Conservation (phyloP, 2,113 vertebrate genomes). For the Centropus unirufus region DNA sequence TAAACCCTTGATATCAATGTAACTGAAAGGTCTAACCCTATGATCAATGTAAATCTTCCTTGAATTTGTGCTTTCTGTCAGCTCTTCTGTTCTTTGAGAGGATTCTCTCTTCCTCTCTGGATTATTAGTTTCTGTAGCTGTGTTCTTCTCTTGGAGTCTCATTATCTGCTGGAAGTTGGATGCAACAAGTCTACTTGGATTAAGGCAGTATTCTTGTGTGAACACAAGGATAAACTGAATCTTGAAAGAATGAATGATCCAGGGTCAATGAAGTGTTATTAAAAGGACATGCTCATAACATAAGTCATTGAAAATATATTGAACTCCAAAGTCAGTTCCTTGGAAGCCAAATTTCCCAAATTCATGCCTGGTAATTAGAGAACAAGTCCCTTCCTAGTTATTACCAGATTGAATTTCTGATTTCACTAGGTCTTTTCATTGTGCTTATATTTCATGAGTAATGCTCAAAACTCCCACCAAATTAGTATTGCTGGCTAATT, state of each 20-base stretch:
- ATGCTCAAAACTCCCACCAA: not conserved
- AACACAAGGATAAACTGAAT: not conserved
- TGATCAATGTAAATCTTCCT: not conserved
- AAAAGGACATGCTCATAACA: not conserved
- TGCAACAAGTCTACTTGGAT: not conserved
- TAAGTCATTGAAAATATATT: conserved; percentile 16
- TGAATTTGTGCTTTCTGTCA: not conserved
- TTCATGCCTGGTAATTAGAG: conserved; percentile 6
- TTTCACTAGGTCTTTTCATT: conserved; percentile 1
- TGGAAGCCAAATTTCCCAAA: conserved; percentile 11
- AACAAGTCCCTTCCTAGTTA: conserved; percentile 1
- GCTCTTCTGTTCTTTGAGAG: not conserved
- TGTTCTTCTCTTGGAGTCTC: not conserved
- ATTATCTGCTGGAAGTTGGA: not conserved
- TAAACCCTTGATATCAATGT: not conserved
- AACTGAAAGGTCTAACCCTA: not conserved
- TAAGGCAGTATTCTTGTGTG: not conserved
- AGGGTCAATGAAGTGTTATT: not conserved
- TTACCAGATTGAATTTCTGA: not conserved
- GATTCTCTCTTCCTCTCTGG: not conserved
- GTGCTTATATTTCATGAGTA: not conserved
- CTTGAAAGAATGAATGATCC: not conserved
- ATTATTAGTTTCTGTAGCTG: not conserved
- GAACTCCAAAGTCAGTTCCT: not conserved
- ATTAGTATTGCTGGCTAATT: not conserved